Percentiles rank a stretch among this genome's conserved stretches.
These are phyloP conservation scores for Catamblyrhynchus diadema DNA, from an alignment of 2,797 vertebrate genomes.

Conservation along the genomic window DNA sequence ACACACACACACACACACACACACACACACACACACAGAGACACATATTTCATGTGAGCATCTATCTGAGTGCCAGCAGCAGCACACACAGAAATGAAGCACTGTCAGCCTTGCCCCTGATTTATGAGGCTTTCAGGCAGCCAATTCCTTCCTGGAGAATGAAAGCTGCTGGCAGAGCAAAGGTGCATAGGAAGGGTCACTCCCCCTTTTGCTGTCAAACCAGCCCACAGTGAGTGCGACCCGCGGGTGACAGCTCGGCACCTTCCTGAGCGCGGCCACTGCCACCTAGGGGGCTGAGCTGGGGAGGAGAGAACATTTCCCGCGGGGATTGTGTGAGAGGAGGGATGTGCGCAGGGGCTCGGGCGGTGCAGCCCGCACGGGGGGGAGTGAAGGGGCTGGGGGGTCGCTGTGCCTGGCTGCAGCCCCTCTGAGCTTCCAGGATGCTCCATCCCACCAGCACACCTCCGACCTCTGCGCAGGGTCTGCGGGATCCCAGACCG, in stretches of 20 bases:
- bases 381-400: neutral
- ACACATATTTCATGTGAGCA: neutral
- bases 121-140: neutral
- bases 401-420: fast-evolving
- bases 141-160: neutral
- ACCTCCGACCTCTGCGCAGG: fast-evolving
- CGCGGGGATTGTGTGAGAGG: fast-evolving
- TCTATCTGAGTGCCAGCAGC: neutral
- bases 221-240: neutral
- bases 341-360: fast-evolving
- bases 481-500: fast-evolving
- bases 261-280: neutral
- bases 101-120: neutral
- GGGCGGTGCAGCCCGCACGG: fast-evolving
- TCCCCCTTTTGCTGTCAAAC: neutral
- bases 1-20: too few species aligned
- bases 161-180: neutral
- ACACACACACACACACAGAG: neutral
- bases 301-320: neutral
- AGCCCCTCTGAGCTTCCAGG: neutral
- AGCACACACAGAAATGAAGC: neutral
- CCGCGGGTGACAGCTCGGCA: neutral
- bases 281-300: neutral
- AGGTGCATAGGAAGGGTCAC: neutral
- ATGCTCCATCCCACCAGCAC: neutral